Evolutionary conservation across 2,888 invertebrate species (phyloP).

Genomic region (Poecilobothrus nobilitatus): DNA sequence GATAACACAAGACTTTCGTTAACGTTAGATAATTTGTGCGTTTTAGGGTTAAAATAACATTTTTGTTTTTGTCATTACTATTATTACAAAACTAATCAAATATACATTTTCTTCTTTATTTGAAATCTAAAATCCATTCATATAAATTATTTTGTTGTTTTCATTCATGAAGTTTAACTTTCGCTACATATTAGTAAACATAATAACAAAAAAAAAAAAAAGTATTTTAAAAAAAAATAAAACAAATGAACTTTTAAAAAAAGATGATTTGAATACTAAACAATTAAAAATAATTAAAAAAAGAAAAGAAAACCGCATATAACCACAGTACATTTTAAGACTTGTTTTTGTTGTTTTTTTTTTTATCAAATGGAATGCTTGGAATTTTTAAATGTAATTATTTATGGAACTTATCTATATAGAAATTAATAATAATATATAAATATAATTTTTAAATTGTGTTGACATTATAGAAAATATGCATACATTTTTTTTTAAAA

Average conservation of each 20-base stretch:
- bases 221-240: background rate
- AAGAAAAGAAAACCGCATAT: background rate
- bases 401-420: background rate
- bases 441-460: background rate
- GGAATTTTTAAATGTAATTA: background rate
- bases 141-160: background rate
- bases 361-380: background rate
- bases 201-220: background rate
- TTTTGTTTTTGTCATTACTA: too few species aligned
- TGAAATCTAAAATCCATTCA: too few species aligned
- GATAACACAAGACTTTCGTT: too few species aligned
- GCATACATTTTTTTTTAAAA: too few species aligned
- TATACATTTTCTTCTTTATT: too few species aligned
- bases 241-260: background rate
- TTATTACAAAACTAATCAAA: too few species aligned
- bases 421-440: background rate
- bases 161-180: background rate
- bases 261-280: conserved; percentile 1
- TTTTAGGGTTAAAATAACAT: too few species aligned
- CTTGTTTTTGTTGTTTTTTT: too few species aligned
- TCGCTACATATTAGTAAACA: background rate
- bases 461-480: too few species aligned
- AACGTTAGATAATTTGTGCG: too few species aligned
- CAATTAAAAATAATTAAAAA: background rate
- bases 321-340: background rate